Conservation (phyloP, 2,888 invertebrate species). For the Nephrotoma flavescens region DNA sequence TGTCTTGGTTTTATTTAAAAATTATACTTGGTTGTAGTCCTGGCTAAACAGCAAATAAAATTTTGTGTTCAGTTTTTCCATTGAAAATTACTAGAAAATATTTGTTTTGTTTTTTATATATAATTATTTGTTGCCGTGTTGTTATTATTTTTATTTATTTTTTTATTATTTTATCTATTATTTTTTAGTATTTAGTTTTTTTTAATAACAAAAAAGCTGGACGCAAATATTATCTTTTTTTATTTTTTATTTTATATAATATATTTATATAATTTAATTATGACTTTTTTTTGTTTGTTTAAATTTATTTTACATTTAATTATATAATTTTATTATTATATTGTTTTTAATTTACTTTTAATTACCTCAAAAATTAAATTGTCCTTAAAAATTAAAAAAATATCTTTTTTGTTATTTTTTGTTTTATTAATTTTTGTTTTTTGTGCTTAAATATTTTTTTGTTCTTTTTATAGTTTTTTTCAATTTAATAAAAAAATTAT, state of each 20-base stretch:
- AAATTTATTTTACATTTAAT: slow-evolving; percentile 1
- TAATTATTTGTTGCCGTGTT: neutral
- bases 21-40: neutral
- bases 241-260: neutral
- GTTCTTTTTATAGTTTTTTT: neutral
- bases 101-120: neutral
- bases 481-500: neutral
- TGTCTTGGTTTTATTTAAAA: neutral
- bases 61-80: neutral
- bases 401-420: neutral
- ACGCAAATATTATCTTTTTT: slow-evolving; percentile 5
- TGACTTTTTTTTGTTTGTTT: neutral
- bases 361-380: neutral
- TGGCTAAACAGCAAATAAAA: neutral
- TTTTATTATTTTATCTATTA: neutral
- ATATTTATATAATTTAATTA: slow-evolving; percentile 1
- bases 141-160: neutral
- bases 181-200: neutral
- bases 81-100: neutral
- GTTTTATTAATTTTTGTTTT: neutral
- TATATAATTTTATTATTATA: neutral
- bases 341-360: neutral
- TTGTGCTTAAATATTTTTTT: slow-evolving; percentile 2
- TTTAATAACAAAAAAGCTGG: slow-evolving; percentile 4
- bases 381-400: slow-evolving; percentile 2